phyloP scores from a whole-genome alignment of 1,140 invertebrate genomes.

The Macrobrachium nipponense region DNA sequence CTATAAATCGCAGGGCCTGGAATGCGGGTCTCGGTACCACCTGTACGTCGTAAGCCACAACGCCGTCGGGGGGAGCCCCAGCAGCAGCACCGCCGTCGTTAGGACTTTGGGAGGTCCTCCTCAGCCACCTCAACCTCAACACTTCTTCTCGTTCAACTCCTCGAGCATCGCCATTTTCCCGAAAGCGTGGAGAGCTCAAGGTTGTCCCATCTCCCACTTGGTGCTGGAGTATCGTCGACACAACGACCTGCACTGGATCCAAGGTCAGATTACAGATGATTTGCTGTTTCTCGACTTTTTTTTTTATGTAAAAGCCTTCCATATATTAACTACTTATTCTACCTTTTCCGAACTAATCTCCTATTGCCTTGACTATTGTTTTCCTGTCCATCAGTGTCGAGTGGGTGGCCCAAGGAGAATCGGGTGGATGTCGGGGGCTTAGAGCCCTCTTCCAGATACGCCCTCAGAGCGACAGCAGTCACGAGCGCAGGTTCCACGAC shows the following conservation, averaged over 20 bases:
- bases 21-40: slow-evolving; percentile 69
- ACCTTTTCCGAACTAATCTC: not conserved
- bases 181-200: slow-evolving; percentile 80
- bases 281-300: not conserved
- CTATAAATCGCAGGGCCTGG: slow-evolving; percentile 62
- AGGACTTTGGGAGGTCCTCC: slow-evolving; percentile 79
- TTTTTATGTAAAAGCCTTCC: too few relatives aligned
- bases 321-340: not conserved
- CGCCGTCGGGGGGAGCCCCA: slow-evolving; percentile 74
- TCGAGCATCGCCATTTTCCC: slow-evolving; percentile 80
- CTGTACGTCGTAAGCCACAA: slow-evolving; percentile 65
- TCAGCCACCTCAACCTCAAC: slow-evolving; percentile 75
- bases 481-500: slow-evolving; percentile 60
- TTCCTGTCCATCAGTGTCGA: slow-evolving; percentile 31
- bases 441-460: slow-evolving; percentile 48
- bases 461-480: slow-evolving; percentile 60
- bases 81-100: slow-evolving; percentile 86
- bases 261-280: slow-evolving; percentile 24
- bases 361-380: too few relatives aligned
- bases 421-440: slow-evolving; percentile 60
- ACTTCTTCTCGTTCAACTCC: slow-evolving; percentile 76
- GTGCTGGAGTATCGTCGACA: slow-evolving; percentile 78
- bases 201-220: slow-evolving; percentile 82
- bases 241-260: slow-evolving; percentile 53
- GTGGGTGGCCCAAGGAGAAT: slow-evolving; percentile 35